Evolutionary conservation across 23 tunicate species (phyloP), one percentile per base, ranked within the genome.

Genomic region (Halocynthia roretzi): DNA sequence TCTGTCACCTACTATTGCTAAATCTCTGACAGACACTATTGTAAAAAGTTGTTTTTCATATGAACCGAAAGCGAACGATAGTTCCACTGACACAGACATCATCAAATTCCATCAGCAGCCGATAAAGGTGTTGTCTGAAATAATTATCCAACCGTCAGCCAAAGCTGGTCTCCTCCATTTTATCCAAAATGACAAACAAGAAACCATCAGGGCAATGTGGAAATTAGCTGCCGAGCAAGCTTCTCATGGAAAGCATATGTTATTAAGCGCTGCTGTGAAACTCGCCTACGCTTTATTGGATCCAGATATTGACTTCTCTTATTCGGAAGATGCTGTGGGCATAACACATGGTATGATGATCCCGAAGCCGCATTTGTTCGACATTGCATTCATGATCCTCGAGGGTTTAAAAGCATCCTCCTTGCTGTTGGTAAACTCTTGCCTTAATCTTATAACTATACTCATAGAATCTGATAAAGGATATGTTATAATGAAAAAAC

Each of bases 121-220:
- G 7, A 56, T 90, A 53, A 7, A 20, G 17, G 77, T 83, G 15
- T 81, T 90, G 51, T 56, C 90, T 5, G 90, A 90, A 65, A 85
- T 90, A 6, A 57, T 76, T 20, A 78, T 78, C 20, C 68, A 80
- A 17, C 90, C 87, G 15, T 80, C 97, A 57, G 90, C 90, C 12
- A 81, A 82, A 71, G 57, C 84, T 9, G 83, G 90, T 5, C 9
- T 77, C 57, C 61, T 90, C 20, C 19, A 53, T 21, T 44, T 50
- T 5, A 17, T 84, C 56, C n/a, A 75, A 11, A 64, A 53, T 31
- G 82, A 89, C 18, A 54, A 74, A n/a, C 5, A 48, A 5, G 70
- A 65, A 20, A 20, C 70, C 0, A 9, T 74, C 10, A 54, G 56
- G 19, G n/a, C 65, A 5, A 12, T 74, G 8, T 74, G 78, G 78